Percentiles rank a stretch among this genome's conserved stretches.
Conservation (phyloP, 1,140 invertebrate genomes). For the Zaprionus nigranus region DNA sequence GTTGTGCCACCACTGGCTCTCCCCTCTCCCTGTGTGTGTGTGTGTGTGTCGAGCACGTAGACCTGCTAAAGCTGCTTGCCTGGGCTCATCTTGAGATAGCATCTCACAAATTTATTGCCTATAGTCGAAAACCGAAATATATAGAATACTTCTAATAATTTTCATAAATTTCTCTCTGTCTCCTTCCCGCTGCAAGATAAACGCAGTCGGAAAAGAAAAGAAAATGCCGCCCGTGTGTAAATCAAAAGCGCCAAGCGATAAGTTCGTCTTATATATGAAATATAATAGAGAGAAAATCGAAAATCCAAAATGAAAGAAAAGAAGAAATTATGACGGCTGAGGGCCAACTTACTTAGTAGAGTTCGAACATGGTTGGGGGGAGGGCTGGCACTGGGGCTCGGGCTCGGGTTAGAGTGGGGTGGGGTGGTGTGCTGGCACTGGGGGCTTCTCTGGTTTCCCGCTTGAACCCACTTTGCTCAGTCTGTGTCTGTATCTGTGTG, state of each 20-base stretch:
- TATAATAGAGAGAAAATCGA: conserved; percentile 15
- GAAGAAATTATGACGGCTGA: conserved; percentile 32
- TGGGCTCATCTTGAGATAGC: conserved; percentile 79
- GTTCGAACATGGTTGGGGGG: not conserved
- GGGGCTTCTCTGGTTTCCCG: not conserved
- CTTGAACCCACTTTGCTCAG: conserved; percentile 25
- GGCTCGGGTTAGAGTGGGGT: not conserved
- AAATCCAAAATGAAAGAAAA: conserved; percentile 18
- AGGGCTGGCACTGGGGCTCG: not conserved
- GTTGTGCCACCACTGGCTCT: conserved; percentile 53
- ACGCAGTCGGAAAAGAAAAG: conserved; percentile 11
- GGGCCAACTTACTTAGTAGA: conserved; percentile 1
- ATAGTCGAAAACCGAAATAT: conserved; percentile 68
- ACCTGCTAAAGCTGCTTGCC: conserved; percentile 48
- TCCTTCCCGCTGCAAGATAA: conserved; percentile 15
- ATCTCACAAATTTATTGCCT: conserved; percentile 79
- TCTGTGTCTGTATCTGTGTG: conserved; percentile 1
- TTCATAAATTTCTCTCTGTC: conserved; percentile 72
- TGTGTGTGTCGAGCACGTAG: conserved; percentile 43
- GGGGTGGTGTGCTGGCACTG: not conserved
- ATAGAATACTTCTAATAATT: conserved; percentile 83
- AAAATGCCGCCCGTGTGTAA: conserved; percentile 75
- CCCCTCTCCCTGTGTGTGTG: conserved; percentile 13
- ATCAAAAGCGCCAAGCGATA: conserved; percentile 70
- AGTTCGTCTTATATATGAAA: conserved; percentile 44